Evolutionary conservation across 2,888 invertebrate species (phyloP), one percentile per base, ranked within the genome.

Genomic region (Epicampocera succincta): DNA sequence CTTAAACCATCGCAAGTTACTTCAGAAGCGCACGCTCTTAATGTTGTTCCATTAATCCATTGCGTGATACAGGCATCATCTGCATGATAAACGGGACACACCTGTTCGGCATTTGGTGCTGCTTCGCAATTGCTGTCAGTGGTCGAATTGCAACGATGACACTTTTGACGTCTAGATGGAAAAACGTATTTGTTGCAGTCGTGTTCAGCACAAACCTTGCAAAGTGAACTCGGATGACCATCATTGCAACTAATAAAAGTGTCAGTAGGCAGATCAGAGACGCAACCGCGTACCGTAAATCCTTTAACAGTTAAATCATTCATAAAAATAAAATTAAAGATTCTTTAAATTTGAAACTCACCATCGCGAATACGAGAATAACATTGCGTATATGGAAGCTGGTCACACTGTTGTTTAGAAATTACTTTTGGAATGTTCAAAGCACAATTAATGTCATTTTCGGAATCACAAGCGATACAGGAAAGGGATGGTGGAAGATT

Each of bases 261-360:
- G 2, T 83, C 83, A 0, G 48, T 68, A 1, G 80, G 44, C 19
- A 87, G 58, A 13, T 75, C 46, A 13, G 71, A 63, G 12, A 85
- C 42, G 46, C 87, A 87, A 12, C 87, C 86, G n/a, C 87, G 86
- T 17, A 66, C 71, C 0, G 87, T 87, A 13, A 60, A 66, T 33
- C 87, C 87, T 86, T 21, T 5, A 65, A 58, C 3, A 63, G 29
- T 46, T 13, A 5, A 15, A 11, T 9, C 11, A 9, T 11, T 46
- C n/a, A n/a, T 33, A 5, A 19, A 58, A 25, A 12, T 33, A 13
- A 33, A 15, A 15, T n/a, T n/a, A n/a, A 17, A 44, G 11, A 9
- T 29, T 4, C 13, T n/a, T 38, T 33, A 0, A 50, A 38, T 3
- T 1, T 9, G n/a, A 3, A 25, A 40, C 78, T 84, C 83, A 87